Percentiles rank a stretch among this genome's conserved stretches.
phyloP scores from a whole-genome alignment of 2,888 invertebrate species.

The Harpagoxenus sublaevis region DNA sequence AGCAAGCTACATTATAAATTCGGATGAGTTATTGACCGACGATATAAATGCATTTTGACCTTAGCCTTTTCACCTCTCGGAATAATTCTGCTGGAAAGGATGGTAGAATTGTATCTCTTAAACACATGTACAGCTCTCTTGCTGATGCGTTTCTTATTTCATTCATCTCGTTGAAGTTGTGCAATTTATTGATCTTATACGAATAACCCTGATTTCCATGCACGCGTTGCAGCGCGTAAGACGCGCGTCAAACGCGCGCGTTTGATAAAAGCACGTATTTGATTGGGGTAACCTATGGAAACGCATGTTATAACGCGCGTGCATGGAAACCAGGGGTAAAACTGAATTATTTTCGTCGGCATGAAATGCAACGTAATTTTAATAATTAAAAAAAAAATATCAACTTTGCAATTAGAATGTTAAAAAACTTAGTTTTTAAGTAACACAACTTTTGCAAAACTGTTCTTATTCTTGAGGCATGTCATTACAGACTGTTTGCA shows the following conservation, averaged over 20 bases:
- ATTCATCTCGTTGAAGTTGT: conserved; percentile 1
- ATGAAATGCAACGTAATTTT: background rate
- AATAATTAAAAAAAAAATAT: background rate
- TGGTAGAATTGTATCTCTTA: conserved; percentile 46
- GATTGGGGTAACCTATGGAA: too few relatives aligned
- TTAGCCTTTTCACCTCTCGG: conserved; percentile 33
- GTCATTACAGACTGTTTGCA: background rate
- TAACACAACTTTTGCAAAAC: background rate
- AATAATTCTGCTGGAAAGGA: conserved; percentile 35
- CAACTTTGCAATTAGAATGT: background rate
- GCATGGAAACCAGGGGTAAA: too few relatives aligned
- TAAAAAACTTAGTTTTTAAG: background rate
- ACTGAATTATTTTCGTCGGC: background rate
- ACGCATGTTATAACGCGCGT: too few relatives aligned
- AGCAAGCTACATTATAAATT: conserved; percentile 12
- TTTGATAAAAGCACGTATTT: too few relatives aligned
- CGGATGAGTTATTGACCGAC: conserved; percentile 39
- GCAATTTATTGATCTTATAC: background rate
- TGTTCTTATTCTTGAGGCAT: background rate
- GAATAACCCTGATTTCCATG: too few relatives aligned
- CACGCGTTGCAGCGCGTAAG: too few relatives aligned
- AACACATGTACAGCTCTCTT: background rate
- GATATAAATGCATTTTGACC: conserved; percentile 48
- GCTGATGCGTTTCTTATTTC: background rate
- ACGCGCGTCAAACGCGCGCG: too few relatives aligned